Percentiles rank a stretch among this genome's conserved stretches.
Evolutionary conservation across 1,140 invertebrate genomes (phyloP).

Genomic region (Drosophila nasuta): DNA sequence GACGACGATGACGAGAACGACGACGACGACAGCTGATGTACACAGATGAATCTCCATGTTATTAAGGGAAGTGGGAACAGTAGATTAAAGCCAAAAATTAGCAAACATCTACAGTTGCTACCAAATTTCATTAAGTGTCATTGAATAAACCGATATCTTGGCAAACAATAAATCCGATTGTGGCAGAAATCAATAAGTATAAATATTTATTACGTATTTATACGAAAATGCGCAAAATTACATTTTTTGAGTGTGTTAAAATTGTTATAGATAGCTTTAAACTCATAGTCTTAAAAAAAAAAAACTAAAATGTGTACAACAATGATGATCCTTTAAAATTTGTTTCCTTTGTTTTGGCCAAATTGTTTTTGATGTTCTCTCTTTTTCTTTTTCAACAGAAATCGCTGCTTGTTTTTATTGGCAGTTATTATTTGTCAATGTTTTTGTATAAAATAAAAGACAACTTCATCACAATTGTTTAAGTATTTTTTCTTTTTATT

Average conservation of each 20-base stretch:
- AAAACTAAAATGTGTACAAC: no score
- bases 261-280: background rate
- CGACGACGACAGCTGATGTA: constrained; percentile 29
- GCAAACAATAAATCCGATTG: background rate
- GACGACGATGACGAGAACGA: constrained; percentile 19
- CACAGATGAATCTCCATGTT: constrained; percentile 37
- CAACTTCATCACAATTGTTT: constrained; percentile 79
- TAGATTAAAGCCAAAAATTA: constrained; percentile 21
- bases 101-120: background rate
- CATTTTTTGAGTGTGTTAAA: background rate
- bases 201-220: constrained; percentile 1
- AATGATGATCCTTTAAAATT: background rate
- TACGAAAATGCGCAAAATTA: constrained; percentile 12
- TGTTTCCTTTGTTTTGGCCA: constrained; percentile 32
- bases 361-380: constrained; percentile 26
- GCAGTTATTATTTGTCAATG: constrained; percentile 38
- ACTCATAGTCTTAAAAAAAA: background rate
- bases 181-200: background rate
- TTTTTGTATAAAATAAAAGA: constrained; percentile 81
- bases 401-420: constrained; percentile 48
- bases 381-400: constrained; percentile 49
- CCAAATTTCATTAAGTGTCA: background rate
- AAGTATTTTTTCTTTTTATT: constrained; percentile 80
- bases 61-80: background rate
- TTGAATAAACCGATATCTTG: background rate